Base-by-base conservation (phyloP, 2,888 invertebrate species). In the Harmothoe impar region DNA sequence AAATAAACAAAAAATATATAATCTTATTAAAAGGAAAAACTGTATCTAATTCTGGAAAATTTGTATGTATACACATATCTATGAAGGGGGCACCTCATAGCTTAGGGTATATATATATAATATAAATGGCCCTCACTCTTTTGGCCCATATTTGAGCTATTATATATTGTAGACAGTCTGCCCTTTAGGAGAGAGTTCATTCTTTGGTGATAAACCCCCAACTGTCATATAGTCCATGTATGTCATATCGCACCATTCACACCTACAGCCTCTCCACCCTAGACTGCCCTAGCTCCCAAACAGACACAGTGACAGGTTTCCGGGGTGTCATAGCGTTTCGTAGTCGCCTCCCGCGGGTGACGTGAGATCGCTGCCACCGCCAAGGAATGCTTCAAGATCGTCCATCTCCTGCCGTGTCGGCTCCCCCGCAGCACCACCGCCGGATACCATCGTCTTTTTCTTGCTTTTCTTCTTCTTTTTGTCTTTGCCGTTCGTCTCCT, bases 381-480 rank as follows among this genome's bases (percentile, higher is more conserved):
- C 91, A 0, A 92, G 91, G 84, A 92, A 92, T 0, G 92, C 91
- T 85, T 92, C 92, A 5, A 92, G 91, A 81, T 92, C 92, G 78
- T 92, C 89, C 86, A 90, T 89, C 43, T 91, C 91, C 35, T 91
- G 33, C 29, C 72, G 86, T 3, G 78, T 7, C 5, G 33, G 52
- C 3, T 33, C 77, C n/a, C 56, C 56, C 20, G 51, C 33, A 10
- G 23, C 77, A 17, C 0, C 56, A 0, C 25, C 15, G 15, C 0
- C 29, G 1, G 23, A 1, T 0, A 17, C 29, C 7, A 5, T 31
- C 0, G 17, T 54, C 72, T 90, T 72, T 17, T 85, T 86, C 25
- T 84, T 54, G 3, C 31, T 56, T 52, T 91, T 91, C 89, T 90
- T 91, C 35, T 90, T 84, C 78, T 91, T 84, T 29, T 91, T 91